Conservation (phyloP, 92 coral and sea anemone genomes). For the Umimayanthus chanpuru region DNA sequence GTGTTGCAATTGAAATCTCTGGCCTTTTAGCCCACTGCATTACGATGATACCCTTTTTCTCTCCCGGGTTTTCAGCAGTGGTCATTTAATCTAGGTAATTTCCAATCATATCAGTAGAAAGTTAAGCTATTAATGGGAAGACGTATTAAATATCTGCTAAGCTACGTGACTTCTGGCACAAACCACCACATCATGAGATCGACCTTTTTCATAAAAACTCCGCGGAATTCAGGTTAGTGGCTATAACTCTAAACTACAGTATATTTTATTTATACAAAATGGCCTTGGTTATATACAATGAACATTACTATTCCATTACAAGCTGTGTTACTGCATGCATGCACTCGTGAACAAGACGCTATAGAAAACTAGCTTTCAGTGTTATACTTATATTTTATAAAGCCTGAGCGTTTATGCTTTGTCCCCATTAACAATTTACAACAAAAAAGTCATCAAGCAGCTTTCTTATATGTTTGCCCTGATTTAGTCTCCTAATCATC, state of each 20-base stretch:
- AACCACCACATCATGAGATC: not conserved
- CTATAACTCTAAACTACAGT: not conserved
- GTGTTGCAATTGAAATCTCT: not conserved
- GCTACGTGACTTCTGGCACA: conserved; percentile 2
- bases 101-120: not conserved
- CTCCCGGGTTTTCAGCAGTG: not conserved
- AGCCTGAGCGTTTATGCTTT: no score
- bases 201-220: not conserved
- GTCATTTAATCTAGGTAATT: conserved; percentile 1
- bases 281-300: not conserved
- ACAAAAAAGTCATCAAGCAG: no score
- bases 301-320: no score
- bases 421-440: no score
- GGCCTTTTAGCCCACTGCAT: not conserved
- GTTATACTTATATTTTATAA: no score
- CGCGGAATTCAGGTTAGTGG: not conserved
- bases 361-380: no score
- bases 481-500: not conserved
- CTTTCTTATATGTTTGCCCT: no score
- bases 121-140: not conserved
- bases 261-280: no score
- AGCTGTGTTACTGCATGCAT: no score
- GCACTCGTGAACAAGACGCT: no score
- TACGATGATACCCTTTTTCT: not conserved
- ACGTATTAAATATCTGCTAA: not conserved